Conservation (phyloP, 37 sponge, comb jelly and placozoan genomes). For the Ianthella basta region DNA sequence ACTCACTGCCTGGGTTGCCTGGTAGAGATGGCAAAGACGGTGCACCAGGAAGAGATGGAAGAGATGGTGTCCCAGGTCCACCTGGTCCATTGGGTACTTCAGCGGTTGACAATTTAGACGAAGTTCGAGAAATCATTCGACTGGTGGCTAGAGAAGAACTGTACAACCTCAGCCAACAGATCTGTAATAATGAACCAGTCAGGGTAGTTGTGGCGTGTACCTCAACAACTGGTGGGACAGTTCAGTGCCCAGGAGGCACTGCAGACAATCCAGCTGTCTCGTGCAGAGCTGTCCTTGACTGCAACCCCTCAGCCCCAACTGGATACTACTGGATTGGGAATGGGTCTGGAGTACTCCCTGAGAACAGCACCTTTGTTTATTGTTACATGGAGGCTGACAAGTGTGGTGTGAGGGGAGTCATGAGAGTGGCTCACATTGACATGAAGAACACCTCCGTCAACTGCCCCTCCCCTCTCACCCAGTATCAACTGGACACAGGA, state of each 20-base stretch:
- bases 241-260: no score
- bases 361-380: neutral
- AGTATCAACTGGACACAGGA: no score
- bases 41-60: no score
- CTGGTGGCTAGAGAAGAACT: neutral
- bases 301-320: neutral
- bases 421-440: constrained; percentile 11
- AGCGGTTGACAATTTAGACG: neutral
- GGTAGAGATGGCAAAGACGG: neutral
- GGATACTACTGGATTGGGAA: constrained; percentile 11
- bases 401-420: constrained; percentile 18
- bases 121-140: neutral
- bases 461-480: neutral
- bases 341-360: neutral
- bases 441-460: neutral
- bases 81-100: neutral
- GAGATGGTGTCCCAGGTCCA: no score
- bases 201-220: no score
- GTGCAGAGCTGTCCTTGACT: neutral
- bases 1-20: neutral
- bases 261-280: neutral
- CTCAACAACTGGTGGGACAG: no score
- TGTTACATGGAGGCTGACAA: constrained; percentile 15
- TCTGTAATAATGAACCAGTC: no score
- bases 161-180: no score